A percentile compares a stretch with the other conserved stretches of the same genome.
phyloP scores from a whole-genome alignment of 2,797 vertebrate species.

The Myotis daubentonii region DNA sequence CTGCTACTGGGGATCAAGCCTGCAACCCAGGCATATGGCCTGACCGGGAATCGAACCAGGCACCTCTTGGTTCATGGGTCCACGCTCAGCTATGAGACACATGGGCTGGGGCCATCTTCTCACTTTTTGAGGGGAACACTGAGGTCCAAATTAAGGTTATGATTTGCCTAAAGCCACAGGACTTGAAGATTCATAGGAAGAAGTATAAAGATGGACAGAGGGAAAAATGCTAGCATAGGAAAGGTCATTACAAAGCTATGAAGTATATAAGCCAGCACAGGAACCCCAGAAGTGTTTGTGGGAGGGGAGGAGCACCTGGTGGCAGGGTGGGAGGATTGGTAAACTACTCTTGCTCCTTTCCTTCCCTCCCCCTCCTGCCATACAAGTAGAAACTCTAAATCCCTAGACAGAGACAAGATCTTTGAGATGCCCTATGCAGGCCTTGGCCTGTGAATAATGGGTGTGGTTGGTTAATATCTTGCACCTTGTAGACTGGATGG shows the following conservation, averaged over 20 bases:
- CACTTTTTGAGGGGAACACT: slow-evolving; percentile 8
- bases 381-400: slow-evolving; percentile 34
- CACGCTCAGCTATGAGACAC: no score
- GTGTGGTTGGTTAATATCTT: not conserved
- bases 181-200: not conserved
- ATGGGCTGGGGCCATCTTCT: not conserved
- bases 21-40: no score
- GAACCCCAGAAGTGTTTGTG: not conserved
- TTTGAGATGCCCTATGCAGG: not conserved
- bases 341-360: not conserved
- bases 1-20: no score
- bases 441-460: not conserved
- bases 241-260: not conserved
- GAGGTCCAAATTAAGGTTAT: not conserved
- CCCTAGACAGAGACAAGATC: not conserved
- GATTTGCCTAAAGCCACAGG: slow-evolving; percentile 24
- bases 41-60: no score
- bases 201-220: not conserved
- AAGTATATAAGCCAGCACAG: not conserved
- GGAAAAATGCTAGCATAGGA: not conserved
- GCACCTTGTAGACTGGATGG: not conserved
- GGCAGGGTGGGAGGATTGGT: not conserved
- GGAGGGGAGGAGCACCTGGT: not conserved
- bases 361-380: not conserved
- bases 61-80: no score